These are phyloP conservation scores for Cherax destructor DNA, from an alignment of 1,140 invertebrate genomes.

Conservation along the genomic window DNA sequence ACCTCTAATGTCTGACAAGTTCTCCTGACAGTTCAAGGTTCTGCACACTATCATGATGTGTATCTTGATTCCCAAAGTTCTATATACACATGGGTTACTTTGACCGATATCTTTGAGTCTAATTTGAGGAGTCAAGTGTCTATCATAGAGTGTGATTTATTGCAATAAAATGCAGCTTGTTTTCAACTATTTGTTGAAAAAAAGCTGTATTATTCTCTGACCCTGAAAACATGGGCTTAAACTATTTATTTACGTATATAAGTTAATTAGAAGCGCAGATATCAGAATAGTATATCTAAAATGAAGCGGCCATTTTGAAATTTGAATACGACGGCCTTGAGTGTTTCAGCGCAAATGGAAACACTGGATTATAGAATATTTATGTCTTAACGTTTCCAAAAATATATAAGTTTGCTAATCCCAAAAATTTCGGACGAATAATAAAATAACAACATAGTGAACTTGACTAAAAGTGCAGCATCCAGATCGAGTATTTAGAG, in stretches of 20 bases:
- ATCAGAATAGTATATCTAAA: background rate
- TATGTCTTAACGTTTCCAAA: constrained; percentile 18
- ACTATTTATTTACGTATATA: constrained; percentile 1
- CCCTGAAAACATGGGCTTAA: constrained; percentile 32
- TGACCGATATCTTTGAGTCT: too few relatives aligned
- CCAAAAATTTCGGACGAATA: constrained; percentile 3
- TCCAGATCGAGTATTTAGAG: background rate
- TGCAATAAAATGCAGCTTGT: too few relatives aligned
- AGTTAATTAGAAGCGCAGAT: background rate
- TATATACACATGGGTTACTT: too few relatives aligned
- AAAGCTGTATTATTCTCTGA: background rate
- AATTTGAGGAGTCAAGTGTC: too few relatives aligned
- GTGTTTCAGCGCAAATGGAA: background rate
- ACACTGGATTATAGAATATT: background rate
- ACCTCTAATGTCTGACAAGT: too few relatives aligned
- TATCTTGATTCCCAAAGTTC: too few relatives aligned
- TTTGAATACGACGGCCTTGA: constrained; percentile 11
- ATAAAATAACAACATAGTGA: background rate
- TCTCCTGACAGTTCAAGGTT: too few relatives aligned
- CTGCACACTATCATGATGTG: too few relatives aligned
- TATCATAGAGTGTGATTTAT: too few relatives aligned
- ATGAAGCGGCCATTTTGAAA: background rate
- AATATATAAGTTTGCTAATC: constrained; percentile 24
- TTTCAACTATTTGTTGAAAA: too few relatives aligned
- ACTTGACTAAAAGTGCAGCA: background rate